These are phyloP conservation scores for Ylistrum balloti DNA, from an alignment of 1,140 invertebrate species.

Conservation along the genomic window DNA sequence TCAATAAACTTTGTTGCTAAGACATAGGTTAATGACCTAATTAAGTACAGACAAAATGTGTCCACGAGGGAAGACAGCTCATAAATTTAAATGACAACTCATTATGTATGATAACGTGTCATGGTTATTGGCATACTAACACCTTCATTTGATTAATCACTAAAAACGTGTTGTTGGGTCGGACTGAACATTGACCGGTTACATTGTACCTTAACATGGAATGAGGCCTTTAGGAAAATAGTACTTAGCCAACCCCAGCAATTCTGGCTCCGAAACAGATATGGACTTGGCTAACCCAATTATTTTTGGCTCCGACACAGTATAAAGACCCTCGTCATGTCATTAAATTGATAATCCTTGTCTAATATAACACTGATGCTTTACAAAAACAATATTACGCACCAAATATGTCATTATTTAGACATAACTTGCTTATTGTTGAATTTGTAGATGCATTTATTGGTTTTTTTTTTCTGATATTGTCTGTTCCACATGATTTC, in stretches of 20 bases:
- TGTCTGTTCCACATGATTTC: no score
- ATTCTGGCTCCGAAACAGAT: neutral
- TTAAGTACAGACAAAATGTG: neutral
- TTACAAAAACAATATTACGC: no score
- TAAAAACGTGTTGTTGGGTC: neutral
- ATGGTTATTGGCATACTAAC: slow-evolving; percentile 30
- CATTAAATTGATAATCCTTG: neutral
- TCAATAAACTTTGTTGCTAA: neutral
- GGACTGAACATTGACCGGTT: neutral
- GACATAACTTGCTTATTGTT: no score
- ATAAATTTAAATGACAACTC: neutral
- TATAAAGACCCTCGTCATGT: neutral
- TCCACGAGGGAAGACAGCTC: neutral
- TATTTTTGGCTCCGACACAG: neutral
- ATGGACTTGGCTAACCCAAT: neutral
- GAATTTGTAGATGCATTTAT: no score
- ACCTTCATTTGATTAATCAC: neutral
- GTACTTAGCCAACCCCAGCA: neutral
- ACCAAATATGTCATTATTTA: no score
- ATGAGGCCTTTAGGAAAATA: neutral
- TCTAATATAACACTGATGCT: neutral
- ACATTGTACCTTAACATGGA: neutral
- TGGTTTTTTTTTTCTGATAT: no score
- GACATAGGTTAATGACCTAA: neutral
- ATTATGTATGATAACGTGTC: neutral